phyloP scores from a whole-genome alignment of 2,797 vertebrate species.

The Muraenolepis orangiensis region DNA sequence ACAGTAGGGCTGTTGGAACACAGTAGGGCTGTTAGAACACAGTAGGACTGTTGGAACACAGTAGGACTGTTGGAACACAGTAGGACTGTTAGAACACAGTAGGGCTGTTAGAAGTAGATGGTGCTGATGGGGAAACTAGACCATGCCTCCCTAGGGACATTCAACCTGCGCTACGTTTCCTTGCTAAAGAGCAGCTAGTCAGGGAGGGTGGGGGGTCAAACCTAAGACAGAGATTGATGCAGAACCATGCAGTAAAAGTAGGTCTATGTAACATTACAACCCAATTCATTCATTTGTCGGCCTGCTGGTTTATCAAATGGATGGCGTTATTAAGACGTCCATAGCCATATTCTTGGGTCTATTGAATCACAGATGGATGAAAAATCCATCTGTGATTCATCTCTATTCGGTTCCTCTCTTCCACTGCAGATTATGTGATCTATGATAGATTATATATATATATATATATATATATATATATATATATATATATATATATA shows the following conservation, averaged over 20 bases:
- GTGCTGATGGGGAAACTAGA: slow-evolving; percentile 1
- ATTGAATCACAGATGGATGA: background rate
- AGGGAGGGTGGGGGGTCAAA: background rate
- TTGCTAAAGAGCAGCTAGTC: background rate
- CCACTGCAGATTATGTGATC: background rate
- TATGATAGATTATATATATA: too few species aligned
- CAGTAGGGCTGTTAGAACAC: too few species aligned
- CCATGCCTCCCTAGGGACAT: background rate
- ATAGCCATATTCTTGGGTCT: background rate
- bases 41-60: too few species aligned
- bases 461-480: too few species aligned
- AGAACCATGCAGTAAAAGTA: background rate
- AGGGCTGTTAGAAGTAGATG: too few species aligned
- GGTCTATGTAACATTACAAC: background rate
- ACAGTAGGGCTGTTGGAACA: too few species aligned
- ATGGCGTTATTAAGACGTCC: background rate
- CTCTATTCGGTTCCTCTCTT: background rate
- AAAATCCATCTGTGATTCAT: background rate
- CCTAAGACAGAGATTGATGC: background rate
- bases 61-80: too few species aligned
- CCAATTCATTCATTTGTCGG: background rate
- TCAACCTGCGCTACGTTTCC: background rate
- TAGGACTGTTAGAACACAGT: too few species aligned
- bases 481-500: too few species aligned
- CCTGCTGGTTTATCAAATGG: background rate